Evolutionary conservation across 2,888 invertebrate species (phyloP), one percentile per base, ranked within the genome.

Genomic region (Scaptomyza polygonia): DNA sequence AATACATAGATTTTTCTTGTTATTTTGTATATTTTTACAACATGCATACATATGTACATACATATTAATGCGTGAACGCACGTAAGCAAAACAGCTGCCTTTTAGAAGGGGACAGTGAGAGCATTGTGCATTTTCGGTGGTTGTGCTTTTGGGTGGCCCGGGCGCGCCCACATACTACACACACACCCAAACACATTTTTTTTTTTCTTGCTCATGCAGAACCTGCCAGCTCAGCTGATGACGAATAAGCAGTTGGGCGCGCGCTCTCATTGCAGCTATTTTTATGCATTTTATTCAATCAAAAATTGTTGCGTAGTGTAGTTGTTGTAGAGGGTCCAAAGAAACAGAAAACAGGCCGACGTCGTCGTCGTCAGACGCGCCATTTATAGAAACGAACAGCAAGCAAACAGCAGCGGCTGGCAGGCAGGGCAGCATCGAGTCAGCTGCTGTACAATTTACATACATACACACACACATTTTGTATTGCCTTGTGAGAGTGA

Each of bases 271-370:
- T 77, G 76, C 72, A 72, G 84, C 87, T 82, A 82, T 82, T 82
- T 82, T 85, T 87, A 87, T 82, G 82, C 86, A 82, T 85, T 82
- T 82, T 87, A 85, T 87, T 82, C 82, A 82, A 82, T 82, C 82
- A 86, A 67, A 75, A 63, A 61, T 66, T 83, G 66, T 86, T 72
- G 72, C 71, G 80, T 67, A 72, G 72, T 53, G 43, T 59, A 34
- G 12, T n/a, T 34, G 12, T n/a, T 29, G 6, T 36, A 4, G 61
- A 67, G 72, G 69, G 36, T 11, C 44, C 52, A 62, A 63, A 56
- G 59, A 72, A 70, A 62, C 51, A 54, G 51, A 61, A 51, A 45
- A 64, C 62, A 74, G 53, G 67, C 67, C 40, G 77, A 45, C 52
- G 52, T 36, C 52, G 58, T 52, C 56, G 52, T 40, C 52, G 58